These are phyloP conservation scores for Eupristina koningsbergeri DNA, from an alignment of 1,140 invertebrate genomes.

Conservation along the genomic window DNA sequence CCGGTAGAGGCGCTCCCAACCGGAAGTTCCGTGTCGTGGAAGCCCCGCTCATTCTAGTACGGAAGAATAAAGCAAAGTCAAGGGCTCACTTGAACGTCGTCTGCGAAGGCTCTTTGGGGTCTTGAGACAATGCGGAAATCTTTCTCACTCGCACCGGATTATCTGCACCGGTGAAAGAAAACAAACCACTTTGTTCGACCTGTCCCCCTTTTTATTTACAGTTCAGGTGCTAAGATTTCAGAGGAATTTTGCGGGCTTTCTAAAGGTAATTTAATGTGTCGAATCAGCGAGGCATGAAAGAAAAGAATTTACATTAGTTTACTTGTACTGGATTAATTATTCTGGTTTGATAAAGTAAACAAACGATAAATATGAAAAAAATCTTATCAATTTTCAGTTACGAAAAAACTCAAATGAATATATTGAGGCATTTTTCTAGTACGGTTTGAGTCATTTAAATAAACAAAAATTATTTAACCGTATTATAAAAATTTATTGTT, in stretches of 20 bases:
- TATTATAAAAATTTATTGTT: background rate
- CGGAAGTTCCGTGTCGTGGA: background rate
- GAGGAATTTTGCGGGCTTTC: no score
- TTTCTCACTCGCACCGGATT: background rate
- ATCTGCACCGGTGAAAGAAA: background rate
- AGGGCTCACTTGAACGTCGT: conserved; percentile 12
- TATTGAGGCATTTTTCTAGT: background rate
- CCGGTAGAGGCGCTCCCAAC: background rate
- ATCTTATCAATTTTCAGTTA: background rate
- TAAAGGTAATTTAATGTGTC: background rate
- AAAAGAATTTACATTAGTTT: background rate
- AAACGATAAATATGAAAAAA: background rate
- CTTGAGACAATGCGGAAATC: background rate
- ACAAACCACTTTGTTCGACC: background rate
- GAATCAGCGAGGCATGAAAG: background rate
- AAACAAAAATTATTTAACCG: background rate
- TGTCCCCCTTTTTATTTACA: background rate
- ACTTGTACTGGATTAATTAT: background rate
- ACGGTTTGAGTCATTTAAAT: background rate
- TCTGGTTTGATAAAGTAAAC: background rate
- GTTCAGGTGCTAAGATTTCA: no score
- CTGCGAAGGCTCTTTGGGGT: background rate
- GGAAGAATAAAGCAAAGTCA: conserved; percentile 23
- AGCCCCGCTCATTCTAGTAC: conserved; percentile 16
- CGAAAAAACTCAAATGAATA: background rate